Evolutionary conservation across 2,888 invertebrate genomes (phyloP).

Genomic region (Pollenia angustigena): DNA sequence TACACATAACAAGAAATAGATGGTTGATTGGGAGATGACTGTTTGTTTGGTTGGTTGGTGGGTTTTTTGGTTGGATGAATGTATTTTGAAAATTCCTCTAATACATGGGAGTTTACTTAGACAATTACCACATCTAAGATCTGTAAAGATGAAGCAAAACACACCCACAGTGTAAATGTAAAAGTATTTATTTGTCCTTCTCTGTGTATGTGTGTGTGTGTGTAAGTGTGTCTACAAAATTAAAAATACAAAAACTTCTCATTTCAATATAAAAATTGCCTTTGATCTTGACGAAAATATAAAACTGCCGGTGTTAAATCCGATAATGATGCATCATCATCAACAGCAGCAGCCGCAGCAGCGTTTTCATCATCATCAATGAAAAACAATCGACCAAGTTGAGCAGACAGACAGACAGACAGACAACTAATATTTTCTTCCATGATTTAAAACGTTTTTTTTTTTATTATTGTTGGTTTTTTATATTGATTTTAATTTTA

Average conservation of each 20-base stretch:
- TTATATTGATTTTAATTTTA: slow-evolving; percentile 43
- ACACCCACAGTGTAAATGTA: slow-evolving; percentile 57
- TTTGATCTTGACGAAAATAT: slow-evolving; percentile 72
- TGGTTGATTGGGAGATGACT: neutral
- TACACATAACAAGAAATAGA: neutral
- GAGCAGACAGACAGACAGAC: slow-evolving; percentile 10
- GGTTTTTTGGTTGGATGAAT: slow-evolving; percentile 17
- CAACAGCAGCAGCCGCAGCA: slow-evolving; percentile 5
- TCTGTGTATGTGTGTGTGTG: neutral
- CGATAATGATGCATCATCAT: slow-evolving; percentile 60
- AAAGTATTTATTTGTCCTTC: slow-evolving; percentile 22
- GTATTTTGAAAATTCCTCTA: slow-evolving; percentile 42
- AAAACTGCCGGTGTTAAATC: slow-evolving; percentile 65
- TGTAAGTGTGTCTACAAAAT: slow-evolving; percentile 12
- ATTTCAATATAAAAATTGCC: slow-evolving; percentile 47
- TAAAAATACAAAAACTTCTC: slow-evolving; percentile 35
- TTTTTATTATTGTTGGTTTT: slow-evolving; percentile 22
- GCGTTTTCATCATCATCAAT: slow-evolving; percentile 38
- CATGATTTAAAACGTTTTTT: slow-evolving; percentile 50
- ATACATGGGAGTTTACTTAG: slow-evolving; percentile 62
- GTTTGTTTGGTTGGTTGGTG: neutral
- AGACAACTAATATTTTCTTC: slow-evolving; percentile 27
- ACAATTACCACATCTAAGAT: slow-evolving; percentile 68
- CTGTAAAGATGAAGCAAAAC: slow-evolving; percentile 55
- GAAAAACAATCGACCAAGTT: slow-evolving; percentile 27